A percentile compares a stretch with the other conserved stretches of the same genome.
phyloP scores from a whole-genome alignment of 2,888 invertebrate genomes.

The Sarcophaga variegata region DNA sequence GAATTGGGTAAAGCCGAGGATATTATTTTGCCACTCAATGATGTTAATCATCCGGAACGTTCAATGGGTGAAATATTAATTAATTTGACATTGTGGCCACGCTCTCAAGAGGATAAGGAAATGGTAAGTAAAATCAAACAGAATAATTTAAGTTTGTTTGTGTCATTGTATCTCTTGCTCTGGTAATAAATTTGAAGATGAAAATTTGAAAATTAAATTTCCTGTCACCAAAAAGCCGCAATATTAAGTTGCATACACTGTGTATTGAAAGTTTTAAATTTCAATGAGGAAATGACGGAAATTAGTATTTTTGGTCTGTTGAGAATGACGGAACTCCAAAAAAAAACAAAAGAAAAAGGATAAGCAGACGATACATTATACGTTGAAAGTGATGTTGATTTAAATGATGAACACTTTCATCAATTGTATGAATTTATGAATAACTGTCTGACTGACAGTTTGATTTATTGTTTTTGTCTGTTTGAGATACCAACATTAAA shows the following conservation, averaged over 20 bases:
- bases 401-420: conserved; percentile 4
- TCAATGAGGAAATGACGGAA: conserved; percentile 29
- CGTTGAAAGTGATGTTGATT: too few relatives aligned
- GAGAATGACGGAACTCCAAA: too few relatives aligned
- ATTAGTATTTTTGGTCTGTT: conserved; percentile 23
- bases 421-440: not conserved
- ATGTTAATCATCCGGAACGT: conserved; percentile 84
- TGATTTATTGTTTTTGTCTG: conserved; percentile 30
- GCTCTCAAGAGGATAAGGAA: conserved; percentile 96
- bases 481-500: too few relatives aligned
- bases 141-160: not conserved
- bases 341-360: too few relatives aligned
- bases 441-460: not conserved
- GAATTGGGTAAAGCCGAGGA: conserved; percentile 91
- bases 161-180: not conserved
- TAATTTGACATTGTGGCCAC: conserved; percentile 93
- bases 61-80: conserved; percentile 93
- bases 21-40: conserved; percentile 89
- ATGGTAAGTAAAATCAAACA: conserved; percentile 85
- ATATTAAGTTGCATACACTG: not conserved
- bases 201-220: conserved; percentile 6
- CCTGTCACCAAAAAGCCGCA: not conserved
- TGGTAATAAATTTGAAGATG: too few relatives aligned
- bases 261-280: not conserved
- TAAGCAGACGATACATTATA: too few relatives aligned